Evolutionary conservation across 2,113 vertebrate genomes (phyloP).

Genomic region (Pipa parva): DNA sequence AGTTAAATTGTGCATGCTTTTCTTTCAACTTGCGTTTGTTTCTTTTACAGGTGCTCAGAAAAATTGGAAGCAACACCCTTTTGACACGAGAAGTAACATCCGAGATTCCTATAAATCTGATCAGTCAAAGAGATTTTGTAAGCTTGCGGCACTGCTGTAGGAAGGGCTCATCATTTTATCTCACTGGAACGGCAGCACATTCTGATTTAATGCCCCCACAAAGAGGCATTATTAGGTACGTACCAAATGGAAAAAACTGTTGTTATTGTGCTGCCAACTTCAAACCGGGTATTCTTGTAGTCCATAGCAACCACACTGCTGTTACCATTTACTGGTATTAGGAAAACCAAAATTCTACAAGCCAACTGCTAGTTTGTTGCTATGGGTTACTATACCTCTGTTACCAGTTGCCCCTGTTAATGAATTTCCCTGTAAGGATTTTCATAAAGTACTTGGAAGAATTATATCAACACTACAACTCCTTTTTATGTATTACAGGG

Average conservation of each 20-base stretch:
- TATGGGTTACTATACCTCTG: no score
- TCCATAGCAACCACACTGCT: no score
- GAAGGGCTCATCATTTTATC: constrained; percentile 54
- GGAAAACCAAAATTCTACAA: no score
- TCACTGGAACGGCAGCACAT: constrained; percentile 62
- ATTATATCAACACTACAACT: no score
- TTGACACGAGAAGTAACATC: constrained; percentile 69
- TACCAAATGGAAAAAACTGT: no score
- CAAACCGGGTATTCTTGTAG: no score
- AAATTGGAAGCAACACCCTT: constrained; percentile 57
- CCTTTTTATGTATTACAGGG: constrained; percentile 51
- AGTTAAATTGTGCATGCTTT: no score
- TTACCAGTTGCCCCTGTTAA: no score
- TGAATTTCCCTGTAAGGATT: no score
- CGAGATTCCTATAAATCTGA: constrained; percentile 61
- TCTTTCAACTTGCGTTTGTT: constrained; percentile 15
- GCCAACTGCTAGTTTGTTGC: not conserved
- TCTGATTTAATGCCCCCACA: constrained; percentile 58
- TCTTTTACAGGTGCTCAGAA: constrained; percentile 62
- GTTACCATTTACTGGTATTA: no score
- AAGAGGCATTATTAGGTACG: constrained; percentile 67
- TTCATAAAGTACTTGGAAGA: no score
- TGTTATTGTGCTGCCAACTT: no score
- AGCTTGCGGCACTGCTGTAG: constrained; percentile 64
- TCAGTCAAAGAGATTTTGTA: constrained; percentile 73